Evolutionary conservation across 1,140 invertebrate genomes (phyloP).

Genomic region (Phortica variegata): DNA sequence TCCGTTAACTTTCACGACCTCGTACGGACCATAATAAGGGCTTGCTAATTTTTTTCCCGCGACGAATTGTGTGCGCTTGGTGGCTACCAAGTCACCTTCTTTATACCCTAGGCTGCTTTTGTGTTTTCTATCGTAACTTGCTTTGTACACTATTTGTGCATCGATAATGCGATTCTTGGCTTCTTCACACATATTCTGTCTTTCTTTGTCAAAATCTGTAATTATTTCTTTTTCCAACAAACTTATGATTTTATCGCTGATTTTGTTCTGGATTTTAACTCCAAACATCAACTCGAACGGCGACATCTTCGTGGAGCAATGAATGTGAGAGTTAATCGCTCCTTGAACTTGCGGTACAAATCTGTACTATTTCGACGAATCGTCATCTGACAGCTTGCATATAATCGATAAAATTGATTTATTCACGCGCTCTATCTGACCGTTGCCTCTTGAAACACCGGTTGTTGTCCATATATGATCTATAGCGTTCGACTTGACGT

Average conservation of each 20-base stretch:
- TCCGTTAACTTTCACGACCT: slow-evolving; percentile 1
- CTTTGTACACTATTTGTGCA: no score
- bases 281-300: slow-evolving; percentile 47
- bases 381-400: slow-evolving; percentile 30
- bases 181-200: slow-evolving; percentile 1
- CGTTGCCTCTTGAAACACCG: slow-evolving; percentile 38
- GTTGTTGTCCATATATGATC: slow-evolving; percentile 32
- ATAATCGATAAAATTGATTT: slow-evolving; percentile 29
- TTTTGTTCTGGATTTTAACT: slow-evolving; percentile 27
- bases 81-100: background rate
- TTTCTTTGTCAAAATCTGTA: slow-evolving; percentile 14
- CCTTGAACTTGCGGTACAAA: slow-evolving; percentile 34
- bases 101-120: no score
- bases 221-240: slow-evolving; percentile 38
- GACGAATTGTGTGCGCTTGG: slow-evolving; percentile 1
- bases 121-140: no score
- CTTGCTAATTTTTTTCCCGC: slow-evolving; percentile 1
- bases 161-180: no score
- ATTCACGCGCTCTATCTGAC: slow-evolving; percentile 40
- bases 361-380: slow-evolving; percentile 36
- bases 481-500: slow-evolving; percentile 27
- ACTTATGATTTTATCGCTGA: slow-evolving; percentile 24
- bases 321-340: slow-evolving; percentile 37
- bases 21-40: background rate
- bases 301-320: slow-evolving; percentile 33